phyloP scores from a whole-genome alignment of 1,140 invertebrate species.

The Drosophila albomicans region DNA sequence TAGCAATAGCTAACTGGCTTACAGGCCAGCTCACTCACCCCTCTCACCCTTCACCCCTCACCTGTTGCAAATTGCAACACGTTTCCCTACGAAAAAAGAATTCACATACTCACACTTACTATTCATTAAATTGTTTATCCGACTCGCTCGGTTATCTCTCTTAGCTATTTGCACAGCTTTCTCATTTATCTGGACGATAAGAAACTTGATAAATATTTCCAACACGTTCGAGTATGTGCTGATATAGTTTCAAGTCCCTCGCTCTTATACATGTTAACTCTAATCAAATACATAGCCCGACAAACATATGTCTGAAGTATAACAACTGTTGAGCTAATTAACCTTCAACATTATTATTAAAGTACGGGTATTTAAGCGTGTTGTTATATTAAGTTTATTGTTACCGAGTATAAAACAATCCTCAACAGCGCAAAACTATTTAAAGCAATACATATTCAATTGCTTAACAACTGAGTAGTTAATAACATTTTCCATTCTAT shows the following conservation, averaged over 20 bases:
- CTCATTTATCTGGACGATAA: slow-evolving; percentile 36
- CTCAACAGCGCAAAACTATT: slow-evolving; percentile 9
- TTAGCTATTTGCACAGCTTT: slow-evolving; percentile 36
- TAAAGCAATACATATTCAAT: slow-evolving; percentile 31
- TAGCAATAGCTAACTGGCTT: not conserved
- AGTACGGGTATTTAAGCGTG: not conserved
- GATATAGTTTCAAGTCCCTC: slow-evolving; percentile 18
- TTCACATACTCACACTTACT: not conserved
- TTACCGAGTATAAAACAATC: not conserved
- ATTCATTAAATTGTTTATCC: slow-evolving; percentile 27
- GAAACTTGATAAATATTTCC: slow-evolving; percentile 40
- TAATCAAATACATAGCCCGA: not conserved
- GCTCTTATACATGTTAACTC: not conserved
- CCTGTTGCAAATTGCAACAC: slow-evolving; percentile 64
- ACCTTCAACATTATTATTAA: slow-evolving; percentile 33
- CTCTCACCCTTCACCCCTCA: slow-evolving; percentile 3
- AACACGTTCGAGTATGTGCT: slow-evolving; percentile 19
- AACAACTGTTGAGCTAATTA: slow-evolving; percentile 28
- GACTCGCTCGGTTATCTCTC: slow-evolving; percentile 23
- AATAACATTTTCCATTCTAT: slow-evolving; percentile 52
- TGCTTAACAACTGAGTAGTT: slow-evolving; percentile 41
- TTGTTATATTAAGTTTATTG: slow-evolving; percentile 1
- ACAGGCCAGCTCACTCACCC: no score
- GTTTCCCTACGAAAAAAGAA: slow-evolving; percentile 27
- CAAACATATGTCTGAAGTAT: slow-evolving; percentile 6